Conservation (phyloP, 2,888 invertebrate genomes). For the Rhaphigaster nebulosa region DNA sequence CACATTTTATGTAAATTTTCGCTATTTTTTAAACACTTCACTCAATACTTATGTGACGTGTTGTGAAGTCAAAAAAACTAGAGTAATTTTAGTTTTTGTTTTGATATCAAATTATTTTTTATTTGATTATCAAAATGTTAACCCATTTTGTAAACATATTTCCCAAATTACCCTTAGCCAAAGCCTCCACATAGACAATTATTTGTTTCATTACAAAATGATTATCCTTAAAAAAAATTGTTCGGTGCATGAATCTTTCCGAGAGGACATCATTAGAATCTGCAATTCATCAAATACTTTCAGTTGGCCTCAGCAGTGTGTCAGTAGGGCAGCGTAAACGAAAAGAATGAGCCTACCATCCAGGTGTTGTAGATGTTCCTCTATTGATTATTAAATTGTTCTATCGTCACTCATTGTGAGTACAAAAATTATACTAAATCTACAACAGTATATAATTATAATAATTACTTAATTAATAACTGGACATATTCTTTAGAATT, state of each 20-base stretch:
- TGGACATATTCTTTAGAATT: not conserved
- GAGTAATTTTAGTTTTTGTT: no score
- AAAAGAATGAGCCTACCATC: not conserved
- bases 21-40: no score
- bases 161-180: no score
- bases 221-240: no score
- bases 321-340: not conserved
- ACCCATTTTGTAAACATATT: no score
- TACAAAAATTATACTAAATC: not conserved
- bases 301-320: constrained; percentile 42
- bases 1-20: no score
- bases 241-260: not conserved
- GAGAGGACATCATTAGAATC: not conserved
- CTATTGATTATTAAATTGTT: not conserved
- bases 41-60: no score
- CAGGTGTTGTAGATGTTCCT: not conserved
- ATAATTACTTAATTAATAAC: not conserved
- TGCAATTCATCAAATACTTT: constrained; percentile 29
- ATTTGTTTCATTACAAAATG: no score
- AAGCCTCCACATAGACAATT: no score
- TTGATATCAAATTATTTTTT: no score
- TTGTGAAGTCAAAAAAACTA: no score
- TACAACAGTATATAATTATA: not conserved
- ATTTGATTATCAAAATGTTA: no score
- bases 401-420: not conserved